Evolutionary conservation across 2,113 vertebrate genomes (phyloP).

Genomic region (Ramphastos sulfuratus): DNA sequence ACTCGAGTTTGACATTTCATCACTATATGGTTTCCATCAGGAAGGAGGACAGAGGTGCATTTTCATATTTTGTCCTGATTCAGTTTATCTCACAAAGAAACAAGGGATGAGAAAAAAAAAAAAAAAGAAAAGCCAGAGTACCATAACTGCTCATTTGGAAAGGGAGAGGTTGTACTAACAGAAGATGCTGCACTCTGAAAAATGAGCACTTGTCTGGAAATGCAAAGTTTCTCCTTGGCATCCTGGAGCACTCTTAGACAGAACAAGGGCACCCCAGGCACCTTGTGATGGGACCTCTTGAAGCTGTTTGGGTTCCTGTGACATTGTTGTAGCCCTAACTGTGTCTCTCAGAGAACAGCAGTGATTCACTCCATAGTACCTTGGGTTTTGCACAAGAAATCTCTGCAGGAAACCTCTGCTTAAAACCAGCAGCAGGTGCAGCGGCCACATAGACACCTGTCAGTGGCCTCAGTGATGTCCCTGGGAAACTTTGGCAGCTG

Average conservation of each 20-base stretch:
- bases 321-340: neutral
- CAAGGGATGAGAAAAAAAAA: neutral
- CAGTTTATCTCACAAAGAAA: conserved; percentile 46
- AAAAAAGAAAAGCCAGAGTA: conserved; percentile 1
- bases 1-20: neutral
- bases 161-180: neutral
- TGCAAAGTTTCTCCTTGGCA: neutral
- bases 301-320: neutral
- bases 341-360: accelerated
- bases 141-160: neutral
- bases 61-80: neutral
- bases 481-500: neutral
- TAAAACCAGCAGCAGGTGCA: neutral
- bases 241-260: neutral
- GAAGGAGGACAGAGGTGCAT: neutral
- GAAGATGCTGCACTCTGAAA: neutral
- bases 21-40: neutral
- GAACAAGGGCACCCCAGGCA: neutral
- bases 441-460: neutral
- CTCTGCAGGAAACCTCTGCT: neutral
- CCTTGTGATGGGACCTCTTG: neutral
- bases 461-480: neutral
- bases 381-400: accelerated
- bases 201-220: conserved; percentile 25
- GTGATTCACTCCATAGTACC: accelerated